phyloP scores from a whole-genome alignment of 1,140 invertebrate genomes.

The Vanessa atalanta region DNA sequence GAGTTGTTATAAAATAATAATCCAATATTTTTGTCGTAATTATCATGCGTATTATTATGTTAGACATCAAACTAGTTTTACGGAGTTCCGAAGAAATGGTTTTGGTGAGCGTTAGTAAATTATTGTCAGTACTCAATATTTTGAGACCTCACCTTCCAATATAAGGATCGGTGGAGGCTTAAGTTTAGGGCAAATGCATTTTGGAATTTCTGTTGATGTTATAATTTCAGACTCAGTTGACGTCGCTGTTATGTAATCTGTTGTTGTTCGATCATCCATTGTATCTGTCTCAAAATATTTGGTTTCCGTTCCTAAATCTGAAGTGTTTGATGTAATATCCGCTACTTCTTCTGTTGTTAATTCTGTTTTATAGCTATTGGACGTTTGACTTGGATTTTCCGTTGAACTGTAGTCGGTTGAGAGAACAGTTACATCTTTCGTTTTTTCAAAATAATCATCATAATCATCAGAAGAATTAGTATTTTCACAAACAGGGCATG shows the following conservation, averaged over 20 bases:
- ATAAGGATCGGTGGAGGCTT: conserved; percentile 87
- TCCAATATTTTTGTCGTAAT: conserved; percentile 30
- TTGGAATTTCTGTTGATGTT: conserved; percentile 67
- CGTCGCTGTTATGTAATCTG: conserved; percentile 37
- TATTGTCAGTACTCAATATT: conserved; percentile 61
- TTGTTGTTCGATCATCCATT: conserved; percentile 27
- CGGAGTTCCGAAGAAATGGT: conserved; percentile 51
- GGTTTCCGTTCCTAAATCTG: conserved; percentile 34
- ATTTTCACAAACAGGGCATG: conserved; percentile 83
- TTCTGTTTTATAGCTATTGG: conserved; percentile 21
- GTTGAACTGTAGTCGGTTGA: conserved; percentile 21
- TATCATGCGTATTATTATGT: conserved; percentile 64
- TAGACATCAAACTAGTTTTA: conserved; percentile 46
- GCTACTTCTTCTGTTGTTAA: conserved; percentile 38
- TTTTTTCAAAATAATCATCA: conserved; percentile 60
- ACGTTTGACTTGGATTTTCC: conserved; percentile 23
- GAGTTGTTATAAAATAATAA: background rate
- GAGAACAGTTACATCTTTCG: conserved; percentile 20
- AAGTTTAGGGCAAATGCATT: conserved; percentile 82
- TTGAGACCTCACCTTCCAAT: conserved; percentile 86
- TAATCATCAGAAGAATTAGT: conserved; percentile 71
- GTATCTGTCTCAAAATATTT: conserved; percentile 40
- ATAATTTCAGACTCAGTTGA: conserved; percentile 53
- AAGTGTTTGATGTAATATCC: conserved; percentile 41
- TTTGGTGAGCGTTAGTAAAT: conserved; percentile 67